Evolutionary conservation across 2,113 vertebrate species (phyloP).

Genomic region (Chloropsis cyanopogon): DNA sequence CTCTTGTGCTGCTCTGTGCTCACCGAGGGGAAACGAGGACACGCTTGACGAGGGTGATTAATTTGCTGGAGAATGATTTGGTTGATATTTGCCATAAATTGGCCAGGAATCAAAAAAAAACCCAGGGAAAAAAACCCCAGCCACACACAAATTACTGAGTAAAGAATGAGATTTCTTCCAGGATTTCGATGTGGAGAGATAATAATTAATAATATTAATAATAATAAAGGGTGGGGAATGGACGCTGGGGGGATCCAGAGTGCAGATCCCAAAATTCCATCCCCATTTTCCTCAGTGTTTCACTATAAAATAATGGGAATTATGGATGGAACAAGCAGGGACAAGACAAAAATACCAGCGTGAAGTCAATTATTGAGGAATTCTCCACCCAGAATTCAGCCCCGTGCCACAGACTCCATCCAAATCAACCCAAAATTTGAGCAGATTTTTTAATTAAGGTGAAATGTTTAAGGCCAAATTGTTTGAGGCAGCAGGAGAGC

Average conservation of each 20-base stretch:
- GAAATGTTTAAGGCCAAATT: neutral
- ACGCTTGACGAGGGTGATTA: neutral
- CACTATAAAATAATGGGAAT: neutral
- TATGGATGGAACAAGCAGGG: neutral
- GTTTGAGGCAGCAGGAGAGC: neutral
- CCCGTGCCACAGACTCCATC: neutral
- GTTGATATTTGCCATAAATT: neutral
- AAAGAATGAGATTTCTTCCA: neutral
- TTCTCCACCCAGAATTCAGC: neutral
- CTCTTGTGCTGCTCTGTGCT: neutral
- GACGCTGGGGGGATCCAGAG: neutral
- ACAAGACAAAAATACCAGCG: neutral
- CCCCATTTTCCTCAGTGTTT: fast-evolving
- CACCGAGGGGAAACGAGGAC: neutral
- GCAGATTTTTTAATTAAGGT: neutral
- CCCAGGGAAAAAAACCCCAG: neutral
- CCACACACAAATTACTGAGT: fast-evolving
- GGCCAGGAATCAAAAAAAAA: neutral
- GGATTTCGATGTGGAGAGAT: neutral
- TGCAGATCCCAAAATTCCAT: neutral
- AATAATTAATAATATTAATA: neutral
- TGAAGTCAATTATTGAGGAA: neutral
- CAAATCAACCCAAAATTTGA: neutral
- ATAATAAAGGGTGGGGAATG: neutral
- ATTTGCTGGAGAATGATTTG: neutral